Evolutionary conservation across 2,797 vertebrate species (phyloP).

Genomic region (Anniella stebbinsi): DNA sequence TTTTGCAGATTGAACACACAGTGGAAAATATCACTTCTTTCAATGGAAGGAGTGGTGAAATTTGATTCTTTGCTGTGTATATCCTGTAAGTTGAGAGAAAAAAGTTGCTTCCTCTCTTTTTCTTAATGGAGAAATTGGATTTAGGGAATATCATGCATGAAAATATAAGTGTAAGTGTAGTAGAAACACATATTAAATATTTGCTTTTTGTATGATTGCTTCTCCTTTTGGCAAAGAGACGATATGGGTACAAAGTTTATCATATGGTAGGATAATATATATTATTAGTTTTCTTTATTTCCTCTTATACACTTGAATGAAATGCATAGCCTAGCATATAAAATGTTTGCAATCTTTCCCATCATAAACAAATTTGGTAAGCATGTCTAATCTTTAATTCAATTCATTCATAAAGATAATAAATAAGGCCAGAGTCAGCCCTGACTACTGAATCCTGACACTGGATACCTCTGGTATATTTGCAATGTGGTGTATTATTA

Average conservation of each 20-base stretch:
- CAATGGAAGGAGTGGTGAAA: neutral
- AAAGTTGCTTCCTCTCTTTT: neutral
- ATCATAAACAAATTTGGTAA: neutral
- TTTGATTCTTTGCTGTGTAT: neutral
- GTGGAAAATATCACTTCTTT: slow-evolving; percentile 7
- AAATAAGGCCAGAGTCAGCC: neutral
- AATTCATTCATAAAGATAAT: neutral
- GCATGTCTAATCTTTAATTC: neutral
- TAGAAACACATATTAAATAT: neutral
- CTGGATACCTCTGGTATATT: neutral
- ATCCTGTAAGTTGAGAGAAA: neutral
- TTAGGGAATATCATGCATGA: neutral
- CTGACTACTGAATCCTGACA: neutral
- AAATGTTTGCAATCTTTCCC: neutral
- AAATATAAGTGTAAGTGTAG: neutral
- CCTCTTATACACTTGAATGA: neutral
- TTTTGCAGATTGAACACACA: neutral
- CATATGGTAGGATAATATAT: neutral
- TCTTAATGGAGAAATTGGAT: neutral
- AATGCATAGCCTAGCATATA: neutral
- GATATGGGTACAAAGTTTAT: neutral
- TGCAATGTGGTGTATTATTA: neutral
- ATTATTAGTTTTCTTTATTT: neutral
- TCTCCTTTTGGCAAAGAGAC: neutral
- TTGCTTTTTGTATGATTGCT: neutral